Evolutionary conservation across 1,140 invertebrate genomes (phyloP).

Genomic region (Temnothorax longispinosus): DNA sequence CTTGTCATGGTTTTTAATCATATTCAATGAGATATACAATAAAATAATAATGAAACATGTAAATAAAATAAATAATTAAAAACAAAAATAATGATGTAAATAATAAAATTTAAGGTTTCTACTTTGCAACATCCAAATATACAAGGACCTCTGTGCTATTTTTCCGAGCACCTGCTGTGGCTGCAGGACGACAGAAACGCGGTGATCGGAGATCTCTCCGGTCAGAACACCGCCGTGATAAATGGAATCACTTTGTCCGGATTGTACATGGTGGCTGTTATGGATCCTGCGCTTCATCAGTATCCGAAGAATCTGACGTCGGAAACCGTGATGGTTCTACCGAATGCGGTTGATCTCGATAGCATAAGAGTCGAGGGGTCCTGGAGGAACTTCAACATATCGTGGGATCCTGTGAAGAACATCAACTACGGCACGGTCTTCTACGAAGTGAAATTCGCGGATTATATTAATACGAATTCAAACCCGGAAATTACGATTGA

Average conservation of each 20-base stretch:
- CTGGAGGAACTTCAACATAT: constrained; percentile 92
- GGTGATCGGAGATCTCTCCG: constrained; percentile 91
- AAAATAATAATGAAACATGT: neutral
- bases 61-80: neutral
- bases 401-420: constrained; percentile 90
- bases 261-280: constrained; percentile 90
- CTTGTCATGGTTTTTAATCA: neutral
- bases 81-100: neutral
- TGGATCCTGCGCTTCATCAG: constrained; percentile 89
- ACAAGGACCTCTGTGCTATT: constrained; percentile 91
- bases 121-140: constrained; percentile 85
- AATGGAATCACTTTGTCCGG: constrained; percentile 87
- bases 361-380: constrained; percentile 90
- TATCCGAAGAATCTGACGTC: constrained; percentile 84
- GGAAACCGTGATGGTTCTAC: constrained; percentile 89
- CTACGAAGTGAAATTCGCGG: constrained; percentile 92
- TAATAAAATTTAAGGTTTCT: constrained; percentile 77
- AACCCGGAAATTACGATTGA: constrained; percentile 81
- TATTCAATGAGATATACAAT: neutral
- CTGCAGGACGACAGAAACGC: constrained; percentile 91
- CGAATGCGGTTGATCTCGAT: constrained; percentile 88
- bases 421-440: constrained; percentile 93
- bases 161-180: constrained; percentile 93
- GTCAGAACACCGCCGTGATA: constrained; percentile 91
- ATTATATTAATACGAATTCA: constrained; percentile 82